Evolutionary conservation across 92 coral and sea anemone genomes (phyloP).

Genomic region (Parazoanthus darwini): DNA sequence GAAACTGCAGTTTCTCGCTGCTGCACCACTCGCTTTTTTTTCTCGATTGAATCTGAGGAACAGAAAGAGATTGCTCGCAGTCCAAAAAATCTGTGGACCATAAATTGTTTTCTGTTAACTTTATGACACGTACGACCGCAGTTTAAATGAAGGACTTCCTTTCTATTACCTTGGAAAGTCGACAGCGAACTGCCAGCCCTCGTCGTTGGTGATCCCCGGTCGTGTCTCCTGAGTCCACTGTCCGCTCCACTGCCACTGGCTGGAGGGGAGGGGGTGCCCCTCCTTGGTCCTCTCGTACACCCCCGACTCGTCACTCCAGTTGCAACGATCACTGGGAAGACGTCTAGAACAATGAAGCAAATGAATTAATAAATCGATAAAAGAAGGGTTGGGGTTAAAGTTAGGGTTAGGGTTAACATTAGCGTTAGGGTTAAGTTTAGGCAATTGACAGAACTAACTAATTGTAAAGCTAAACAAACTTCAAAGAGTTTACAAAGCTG

Average conservation of each 20-base stretch:
- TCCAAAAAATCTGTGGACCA: no score
- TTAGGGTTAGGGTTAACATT: neutral
- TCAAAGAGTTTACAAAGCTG: no score
- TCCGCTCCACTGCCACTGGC: conserved; percentile 96
- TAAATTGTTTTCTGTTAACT: no score
- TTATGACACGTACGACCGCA: neutral
- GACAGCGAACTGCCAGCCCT: conserved; percentile 98
- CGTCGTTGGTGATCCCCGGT: conserved; percentile 78
- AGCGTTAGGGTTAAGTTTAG: no score
- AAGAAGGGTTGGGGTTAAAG: no score
- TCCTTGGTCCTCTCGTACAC: conserved; percentile 87
- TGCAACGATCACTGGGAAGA: conserved; percentile 88
- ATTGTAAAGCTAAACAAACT: no score
- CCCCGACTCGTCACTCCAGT: conserved; percentile 97
- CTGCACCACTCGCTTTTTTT: no score
- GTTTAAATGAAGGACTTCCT: neutral
- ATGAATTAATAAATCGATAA: no score
- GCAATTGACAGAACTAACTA: no score
- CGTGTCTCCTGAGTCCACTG: conserved; percentile 92
- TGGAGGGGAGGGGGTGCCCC: conserved; percentile 84
- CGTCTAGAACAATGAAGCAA: conserved; percentile 59
- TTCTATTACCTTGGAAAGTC: conserved; percentile 90
- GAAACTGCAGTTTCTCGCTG: no score
- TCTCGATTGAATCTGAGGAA: no score
- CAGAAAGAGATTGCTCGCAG: no score